These are phyloP conservation scores for Drosophila glabriapex DNA, from an alignment of 2,888 invertebrate genomes.

Conservation along the genomic window DNA sequence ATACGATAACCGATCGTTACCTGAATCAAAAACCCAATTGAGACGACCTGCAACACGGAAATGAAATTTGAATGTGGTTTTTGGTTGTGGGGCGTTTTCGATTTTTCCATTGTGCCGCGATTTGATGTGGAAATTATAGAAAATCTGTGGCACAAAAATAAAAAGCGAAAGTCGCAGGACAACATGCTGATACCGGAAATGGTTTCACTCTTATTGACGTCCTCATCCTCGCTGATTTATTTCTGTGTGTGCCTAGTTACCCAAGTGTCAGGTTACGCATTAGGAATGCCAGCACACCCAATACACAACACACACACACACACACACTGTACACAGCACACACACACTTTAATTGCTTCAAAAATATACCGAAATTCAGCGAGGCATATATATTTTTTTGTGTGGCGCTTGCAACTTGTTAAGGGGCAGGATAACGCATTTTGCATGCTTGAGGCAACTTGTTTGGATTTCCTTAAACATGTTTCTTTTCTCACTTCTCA, in stretches of 20 bases:
- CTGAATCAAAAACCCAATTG: constrained; percentile 19
- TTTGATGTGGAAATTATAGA: constrained; percentile 75
- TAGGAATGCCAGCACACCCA: constrained; percentile 53
- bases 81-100: constrained; percentile 54
- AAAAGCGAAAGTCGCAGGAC: constrained; percentile 76
- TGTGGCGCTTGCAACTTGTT: constrained; percentile 63
- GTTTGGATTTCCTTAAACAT: constrained; percentile 14
- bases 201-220: constrained; percentile 75
- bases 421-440: constrained; percentile 58
- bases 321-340: constrained; percentile 2
- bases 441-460: constrained; percentile 70
- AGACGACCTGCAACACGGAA: constrained; percentile 55
- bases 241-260: constrained; percentile 62
- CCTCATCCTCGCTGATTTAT: constrained; percentile 69
- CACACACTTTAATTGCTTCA: constrained; percentile 56
- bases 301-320: constrained; percentile 24
- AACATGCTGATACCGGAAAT: constrained; percentile 78
- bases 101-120: constrained; percentile 54
- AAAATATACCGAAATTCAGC: constrained; percentile 58
- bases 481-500: constrained; percentile 45
- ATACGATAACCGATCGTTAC: constrained; percentile 76
- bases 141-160: constrained; percentile 49
- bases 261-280: constrained; percentile 79
- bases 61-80: constrained; percentile 74
- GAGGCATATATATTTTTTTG: constrained; percentile 53